Evolutionary conservation across 2,113 vertebrate genomes (phyloP).

Genomic region (Carettochelys insculpta): DNA sequence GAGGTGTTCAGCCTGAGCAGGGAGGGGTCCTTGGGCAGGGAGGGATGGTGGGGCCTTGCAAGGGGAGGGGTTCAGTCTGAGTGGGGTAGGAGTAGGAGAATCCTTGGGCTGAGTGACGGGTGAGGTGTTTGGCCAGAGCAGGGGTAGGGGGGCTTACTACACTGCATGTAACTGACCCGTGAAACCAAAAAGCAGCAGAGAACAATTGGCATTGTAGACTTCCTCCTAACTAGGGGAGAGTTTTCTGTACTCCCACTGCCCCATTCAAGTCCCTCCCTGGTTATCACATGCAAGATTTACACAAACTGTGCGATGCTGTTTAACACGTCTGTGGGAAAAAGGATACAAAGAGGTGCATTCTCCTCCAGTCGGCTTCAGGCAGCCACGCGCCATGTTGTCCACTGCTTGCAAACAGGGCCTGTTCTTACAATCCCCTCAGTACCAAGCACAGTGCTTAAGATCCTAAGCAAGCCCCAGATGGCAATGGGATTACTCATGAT

Average conservation of each 20-base stretch:
- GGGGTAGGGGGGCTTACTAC: too few species aligned
- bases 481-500: too few species aligned
- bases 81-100: too few species aligned
- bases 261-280: background rate
- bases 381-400: background rate
- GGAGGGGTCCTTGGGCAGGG: too few species aligned
- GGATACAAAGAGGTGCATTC: fast-evolving
- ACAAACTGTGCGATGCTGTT: background rate
- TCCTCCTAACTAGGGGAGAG: background rate
- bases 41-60: too few species aligned
- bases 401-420: background rate
- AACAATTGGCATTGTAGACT: background rate
- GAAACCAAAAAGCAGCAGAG: background rate
- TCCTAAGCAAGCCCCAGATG: background rate
- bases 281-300: background rate
- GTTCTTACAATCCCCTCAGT: fast-evolving
- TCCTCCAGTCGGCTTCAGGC: background rate
- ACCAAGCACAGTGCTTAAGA: too few species aligned
- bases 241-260: background rate
- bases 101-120: too few species aligned
- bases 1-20: too few species aligned
- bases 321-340: background rate
- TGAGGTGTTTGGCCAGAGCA: too few species aligned
- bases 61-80: too few species aligned
- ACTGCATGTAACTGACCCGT: background rate